Percentiles rank a stretch among this genome's conserved stretches.
Conservation (phyloP, 2,888 invertebrate species). For the Mimachlamys varia region DNA sequence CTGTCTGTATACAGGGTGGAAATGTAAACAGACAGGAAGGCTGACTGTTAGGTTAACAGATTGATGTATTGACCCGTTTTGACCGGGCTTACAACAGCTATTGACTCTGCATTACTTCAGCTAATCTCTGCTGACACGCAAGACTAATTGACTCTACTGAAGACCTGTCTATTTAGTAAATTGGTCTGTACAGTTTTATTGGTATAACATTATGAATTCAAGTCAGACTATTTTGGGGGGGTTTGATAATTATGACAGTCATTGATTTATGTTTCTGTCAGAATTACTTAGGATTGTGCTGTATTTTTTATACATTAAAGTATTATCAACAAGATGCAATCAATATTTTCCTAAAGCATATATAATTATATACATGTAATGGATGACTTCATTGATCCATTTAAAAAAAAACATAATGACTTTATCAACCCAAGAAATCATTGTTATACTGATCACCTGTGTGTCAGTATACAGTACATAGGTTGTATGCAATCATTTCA, state of each 20-base stretch:
- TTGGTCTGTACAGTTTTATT: neutral
- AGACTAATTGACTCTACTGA: constrained; percentile 1
- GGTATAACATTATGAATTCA: neutral
- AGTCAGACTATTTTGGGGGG: neutral
- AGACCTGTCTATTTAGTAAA: neutral
- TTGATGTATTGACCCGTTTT: constrained; percentile 14
- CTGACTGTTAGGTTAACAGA: neutral
- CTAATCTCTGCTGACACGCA: neutral
- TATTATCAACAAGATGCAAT: neutral
- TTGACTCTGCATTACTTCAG: neutral
- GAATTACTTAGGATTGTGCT: neutral
- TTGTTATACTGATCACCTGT: neutral
- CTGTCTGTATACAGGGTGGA: neutral
- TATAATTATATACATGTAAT: too few relatives aligned
- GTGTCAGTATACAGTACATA: too few relatives aligned
- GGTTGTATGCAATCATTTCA: too few relatives aligned
- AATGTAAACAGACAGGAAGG: neutral
- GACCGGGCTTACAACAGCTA: neutral
- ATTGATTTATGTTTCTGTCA: neutral
- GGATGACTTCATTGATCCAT: neutral
- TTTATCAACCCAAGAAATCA: neutral
- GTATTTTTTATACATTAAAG: too few relatives aligned
- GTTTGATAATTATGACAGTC: too few relatives aligned
- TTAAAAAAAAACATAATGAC: neutral
- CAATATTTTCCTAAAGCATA: neutral